Evolutionary conservation across 2,888 invertebrate species (phyloP), one percentile per base, ranked within the genome.

Genomic region (Ormyrus labotus): DNA sequence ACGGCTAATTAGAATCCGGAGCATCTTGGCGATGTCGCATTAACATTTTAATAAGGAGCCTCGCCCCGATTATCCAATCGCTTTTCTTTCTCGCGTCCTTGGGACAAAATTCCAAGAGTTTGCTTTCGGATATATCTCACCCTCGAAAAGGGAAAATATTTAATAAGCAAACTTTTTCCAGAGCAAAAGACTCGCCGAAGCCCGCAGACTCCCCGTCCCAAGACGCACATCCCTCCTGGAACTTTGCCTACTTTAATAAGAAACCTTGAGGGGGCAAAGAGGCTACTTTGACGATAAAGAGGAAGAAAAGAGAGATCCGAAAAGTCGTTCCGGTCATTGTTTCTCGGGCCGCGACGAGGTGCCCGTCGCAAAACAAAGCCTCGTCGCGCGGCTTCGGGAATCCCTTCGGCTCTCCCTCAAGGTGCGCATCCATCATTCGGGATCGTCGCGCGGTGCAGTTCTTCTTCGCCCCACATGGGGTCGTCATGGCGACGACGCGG

Each of bases 161-260:
- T 77, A 77, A 77, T 70, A 77, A 64, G 77, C 50, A 69, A 77
- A 77, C 69, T 77, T 77, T 69, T 5, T 63, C 61, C 55, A 69
- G 58, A 7, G 10, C 48, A 55, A 63, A 76, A n/a, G 55, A 9
- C 10, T 45, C 48, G 48, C 5, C 6, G 48, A 34, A 34, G 34
- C 34, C 34, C 34, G 34, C 19, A 19, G 19, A 34, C 3, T 34
- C 34, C 34, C 34, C 34, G 34, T 34, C 34, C 34, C 34, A 34
- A 34, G 34, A 34, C 34, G 34, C 34, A 34, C 34, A 34, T 34
- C 34, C 34, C 34, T 5, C 45, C 10, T 6, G 8, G 13, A 68
- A 67, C 13, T 69, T 76, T 19, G 68, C 48, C 64, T 69, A 13
- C 55, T 48, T 77, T 55, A 64, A 76, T 67, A 60, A 67, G 51